These are phyloP conservation scores for Camptogramma bilineatum DNA, from an alignment of 2,888 invertebrate genomes.

Conservation along the genomic window DNA sequence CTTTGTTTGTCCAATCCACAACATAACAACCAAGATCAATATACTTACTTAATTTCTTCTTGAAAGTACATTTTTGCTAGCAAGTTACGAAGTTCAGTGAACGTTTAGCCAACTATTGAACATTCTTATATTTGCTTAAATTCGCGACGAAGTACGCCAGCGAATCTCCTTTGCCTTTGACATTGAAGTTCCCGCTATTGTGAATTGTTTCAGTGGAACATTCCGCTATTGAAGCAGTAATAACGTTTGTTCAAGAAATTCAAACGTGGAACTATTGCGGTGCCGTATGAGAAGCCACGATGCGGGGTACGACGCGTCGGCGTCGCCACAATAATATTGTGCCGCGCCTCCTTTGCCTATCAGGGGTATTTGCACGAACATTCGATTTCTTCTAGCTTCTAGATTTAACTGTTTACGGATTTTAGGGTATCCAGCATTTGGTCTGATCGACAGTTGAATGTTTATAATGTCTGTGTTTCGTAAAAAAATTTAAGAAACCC, in stretches of 20 bases:
- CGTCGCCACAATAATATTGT: conserved; percentile 56
- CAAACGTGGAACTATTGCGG: conserved; percentile 78
- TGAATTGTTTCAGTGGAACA: conserved; percentile 78
- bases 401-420: not conserved
- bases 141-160: conserved; percentile 58
- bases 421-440: conserved; percentile 34
- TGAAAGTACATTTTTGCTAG: conserved; percentile 12
- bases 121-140: conserved; percentile 53
- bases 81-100: conserved; percentile 15
- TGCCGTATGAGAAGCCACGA: conserved; percentile 51
- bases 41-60: conserved; percentile 9
- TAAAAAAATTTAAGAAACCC: too few relatives aligned
- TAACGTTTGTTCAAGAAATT: conserved; percentile 81
- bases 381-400: conserved; percentile 52
- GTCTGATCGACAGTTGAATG: not conserved
- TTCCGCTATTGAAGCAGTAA: conserved; percentile 76
- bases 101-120: conserved; percentile 33
- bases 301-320: conserved; percentile 48
- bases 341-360: conserved; percentile 39
- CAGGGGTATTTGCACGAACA: conserved; percentile 52
- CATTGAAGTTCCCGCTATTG: conserved; percentile 74
- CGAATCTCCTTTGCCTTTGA: conserved; percentile 76
- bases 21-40: conserved; percentile 14
- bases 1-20: conserved; percentile 34
- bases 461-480: too few relatives aligned